These are phyloP conservation scores for Ephialtes manifestator DNA, from an alignment of 2,888 invertebrate genomes.

Conservation along the genomic window DNA sequence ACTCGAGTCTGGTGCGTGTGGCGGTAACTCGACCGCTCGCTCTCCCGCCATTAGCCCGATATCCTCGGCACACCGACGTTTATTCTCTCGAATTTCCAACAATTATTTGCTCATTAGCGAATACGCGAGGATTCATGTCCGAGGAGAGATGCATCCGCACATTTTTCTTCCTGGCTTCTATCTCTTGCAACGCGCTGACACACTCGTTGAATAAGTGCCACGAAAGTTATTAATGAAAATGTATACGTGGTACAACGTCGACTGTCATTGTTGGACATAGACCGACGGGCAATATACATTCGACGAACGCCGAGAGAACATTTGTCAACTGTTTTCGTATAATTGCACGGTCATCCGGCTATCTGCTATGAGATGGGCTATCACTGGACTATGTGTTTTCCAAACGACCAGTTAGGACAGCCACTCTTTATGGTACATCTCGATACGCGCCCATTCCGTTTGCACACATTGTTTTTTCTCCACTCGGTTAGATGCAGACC, in stretches of 20 bases:
- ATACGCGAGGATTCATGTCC: slow-evolving; percentile 60
- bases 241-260: background rate
- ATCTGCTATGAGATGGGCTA: background rate
- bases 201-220: slow-evolving; percentile 11
- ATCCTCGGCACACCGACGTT: slow-evolving; percentile 70
- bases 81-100: slow-evolving; percentile 73
- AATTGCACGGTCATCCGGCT: slow-evolving; percentile 5
- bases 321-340: background rate
- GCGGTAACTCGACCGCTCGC: slow-evolving; percentile 51
- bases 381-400: background rate
- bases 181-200: slow-evolving; percentile 35
- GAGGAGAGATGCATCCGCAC: slow-evolving; percentile 23
- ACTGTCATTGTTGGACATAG: background rate
- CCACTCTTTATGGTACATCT: no score
- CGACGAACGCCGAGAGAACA: background rate
- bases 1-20: background rate
- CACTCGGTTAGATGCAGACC: no score
- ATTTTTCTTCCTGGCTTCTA: slow-evolving; percentile 17
- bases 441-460: no score
- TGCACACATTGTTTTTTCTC: no score
- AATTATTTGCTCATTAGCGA: slow-evolving; percentile 78
- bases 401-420: background rate
- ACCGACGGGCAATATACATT: background rate
- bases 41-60: slow-evolving; percentile 65
- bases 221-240: slow-evolving; percentile 56